Evolutionary conservation across 2,797 vertebrate genomes (phyloP), one percentile per base, ranked within the genome.

Genomic region (Ptychadena robeensis): DNA sequence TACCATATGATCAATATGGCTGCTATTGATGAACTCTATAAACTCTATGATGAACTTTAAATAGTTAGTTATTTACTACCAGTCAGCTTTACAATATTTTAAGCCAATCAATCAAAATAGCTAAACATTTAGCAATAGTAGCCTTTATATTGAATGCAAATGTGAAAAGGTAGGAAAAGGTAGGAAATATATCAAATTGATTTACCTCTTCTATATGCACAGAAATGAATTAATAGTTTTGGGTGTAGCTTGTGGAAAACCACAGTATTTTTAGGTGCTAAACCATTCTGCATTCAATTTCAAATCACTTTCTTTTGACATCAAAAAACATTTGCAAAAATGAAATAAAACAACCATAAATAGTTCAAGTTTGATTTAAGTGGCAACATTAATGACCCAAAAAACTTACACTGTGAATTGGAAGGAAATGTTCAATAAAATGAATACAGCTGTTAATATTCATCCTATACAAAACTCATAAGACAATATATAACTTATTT

Each of bases 401-500:
- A 32, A 75, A 80, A 28, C 63, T 32, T 75, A 80, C 65, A 81
- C 83, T 85, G 83, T 85, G 83, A 85, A 85, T 77, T 81, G 83
- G 78, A 85, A 76, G 53, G 38, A 76, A 48, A 44, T n/a, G n/a
- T 74, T 84, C 71, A 71, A 74, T 70, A 69, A 68, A 84, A 80
- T 79, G 59, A 84, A 80, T 84, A 30, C 71, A 80, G 77, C 59
- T 84, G 77, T 80, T 79, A 74, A 84, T 84, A 80, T 80, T 84
- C 77, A 84, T 84, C 80, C 10, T 65, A 63, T 61, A 74, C 79
- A 69, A 53, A 59, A 80, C 31, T 74, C 63, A 74, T 73, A 74
- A 40, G 61, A 63, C 77, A 48, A 59, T 70, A 74, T 83, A 73
- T 84, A 84, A 84, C 82, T 84, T 84, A 84, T 84, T 84, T 84